These are phyloP conservation scores for Drosophila auraria DNA, from an alignment of 1,140 invertebrate species.

Conservation along the genomic window DNA sequence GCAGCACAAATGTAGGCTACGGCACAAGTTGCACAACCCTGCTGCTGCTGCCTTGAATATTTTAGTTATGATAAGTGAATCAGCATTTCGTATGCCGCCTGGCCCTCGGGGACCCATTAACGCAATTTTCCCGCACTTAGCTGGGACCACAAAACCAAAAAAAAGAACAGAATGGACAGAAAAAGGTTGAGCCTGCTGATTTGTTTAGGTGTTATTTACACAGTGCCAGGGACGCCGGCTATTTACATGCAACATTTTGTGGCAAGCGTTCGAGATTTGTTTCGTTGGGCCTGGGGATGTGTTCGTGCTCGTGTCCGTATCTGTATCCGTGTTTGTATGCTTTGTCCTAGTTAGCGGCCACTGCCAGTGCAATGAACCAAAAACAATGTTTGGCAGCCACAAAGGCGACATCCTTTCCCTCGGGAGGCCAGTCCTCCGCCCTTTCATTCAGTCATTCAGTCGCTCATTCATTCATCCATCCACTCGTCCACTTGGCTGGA, in stretches of 20 bases:
- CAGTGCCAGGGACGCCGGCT: constrained; percentile 9
- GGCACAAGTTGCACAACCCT: constrained; percentile 14
- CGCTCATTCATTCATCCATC: constrained; percentile 24
- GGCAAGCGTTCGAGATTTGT: constrained; percentile 24
- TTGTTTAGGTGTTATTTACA: constrained; percentile 54
- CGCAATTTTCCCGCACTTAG: constrained; percentile 44
- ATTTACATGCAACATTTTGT: constrained; percentile 45
- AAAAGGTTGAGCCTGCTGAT: constrained; percentile 20
- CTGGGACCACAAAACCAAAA: background rate
- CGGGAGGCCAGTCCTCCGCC: constrained; percentile 15
- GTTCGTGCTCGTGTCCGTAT: constrained; percentile 2
- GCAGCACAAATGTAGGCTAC: constrained; percentile 32
- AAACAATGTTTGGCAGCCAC: constrained; percentile 60
- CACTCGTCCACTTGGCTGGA: constrained; percentile 36
- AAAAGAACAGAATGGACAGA: constrained; percentile 1
- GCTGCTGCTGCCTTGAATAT: constrained; percentile 15
- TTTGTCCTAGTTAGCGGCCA: constrained; percentile 71
- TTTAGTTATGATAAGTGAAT: constrained; percentile 38
- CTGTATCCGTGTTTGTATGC: constrained; percentile 19
- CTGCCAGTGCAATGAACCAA: constrained; percentile 73
- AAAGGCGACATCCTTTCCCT: constrained; percentile 40
- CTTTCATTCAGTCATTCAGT: constrained; percentile 21
- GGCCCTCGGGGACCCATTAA: constrained; percentile 40
- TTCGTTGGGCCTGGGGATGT: constrained; percentile 24
- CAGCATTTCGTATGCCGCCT: constrained; percentile 15